phyloP scores from a whole-genome alignment of 2,888 invertebrate species.

The Helleia helle region DNA sequence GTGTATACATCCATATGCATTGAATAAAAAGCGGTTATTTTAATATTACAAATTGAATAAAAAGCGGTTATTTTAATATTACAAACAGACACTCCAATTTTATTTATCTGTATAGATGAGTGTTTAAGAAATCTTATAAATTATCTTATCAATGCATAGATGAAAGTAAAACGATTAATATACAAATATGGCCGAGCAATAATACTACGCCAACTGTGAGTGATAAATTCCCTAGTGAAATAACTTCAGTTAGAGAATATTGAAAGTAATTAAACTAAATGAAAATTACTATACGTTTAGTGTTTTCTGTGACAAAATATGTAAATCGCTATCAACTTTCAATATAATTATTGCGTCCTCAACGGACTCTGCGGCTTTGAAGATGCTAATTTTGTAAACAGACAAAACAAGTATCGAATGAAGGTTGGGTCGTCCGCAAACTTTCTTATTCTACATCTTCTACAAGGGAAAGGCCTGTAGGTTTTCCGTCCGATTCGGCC shows the following conservation, averaged over 20 bases:
- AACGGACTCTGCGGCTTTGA: conserved; percentile 44
- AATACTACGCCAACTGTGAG: too few relatives aligned
- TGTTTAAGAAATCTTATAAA: too few relatives aligned
- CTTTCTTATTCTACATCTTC: conserved; percentile 63
- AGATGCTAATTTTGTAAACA: conserved; percentile 67
- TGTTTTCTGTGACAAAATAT: conserved; percentile 28
- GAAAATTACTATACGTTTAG: conserved; percentile 18
- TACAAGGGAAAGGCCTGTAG: conserved; percentile 42
- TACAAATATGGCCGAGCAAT: too few relatives aligned
- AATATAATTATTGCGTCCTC: conserved; percentile 42
- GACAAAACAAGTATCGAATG: conserved; percentile 68
- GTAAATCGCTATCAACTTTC: conserved; percentile 35
- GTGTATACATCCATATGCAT: too few relatives aligned
- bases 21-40: too few relatives aligned
- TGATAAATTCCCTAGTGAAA: conserved; percentile 16
- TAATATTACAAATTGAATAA: too few relatives aligned
- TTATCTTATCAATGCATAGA: too few relatives aligned
- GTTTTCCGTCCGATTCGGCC: conserved; percentile 60
- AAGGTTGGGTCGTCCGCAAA: conserved; percentile 60
- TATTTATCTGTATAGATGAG: too few relatives aligned
- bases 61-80: too few relatives aligned
- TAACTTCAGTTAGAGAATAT: conserved; percentile 1
- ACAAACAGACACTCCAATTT: too few relatives aligned
- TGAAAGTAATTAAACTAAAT: neutral
- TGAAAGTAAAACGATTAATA: too few relatives aligned